Base-by-base conservation (phyloP, 2,113 vertebrate species). In the Nestor notabilis region DNA sequence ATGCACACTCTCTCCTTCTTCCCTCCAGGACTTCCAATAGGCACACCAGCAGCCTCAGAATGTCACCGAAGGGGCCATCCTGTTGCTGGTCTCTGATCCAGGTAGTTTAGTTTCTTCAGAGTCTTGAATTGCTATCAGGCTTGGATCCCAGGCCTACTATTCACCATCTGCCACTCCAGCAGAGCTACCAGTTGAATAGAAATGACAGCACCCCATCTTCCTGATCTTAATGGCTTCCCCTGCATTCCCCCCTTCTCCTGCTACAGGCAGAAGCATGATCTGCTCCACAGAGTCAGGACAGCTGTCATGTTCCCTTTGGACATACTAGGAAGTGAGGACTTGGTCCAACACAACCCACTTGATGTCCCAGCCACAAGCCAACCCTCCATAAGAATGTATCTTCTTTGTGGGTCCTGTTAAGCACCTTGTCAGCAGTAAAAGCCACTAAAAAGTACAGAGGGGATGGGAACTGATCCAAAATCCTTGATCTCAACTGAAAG, bases 361-460 rank as follows among this genome's bases (percentile, higher is more conserved):
- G 20, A 89, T 33, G 13, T 56, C 39, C 39, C 35, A 85, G 68
- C 24, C 53, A 83, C 14, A 6, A 76, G 52, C 29, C 63, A 88
- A 53, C 11, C 11, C 25, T 70, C 53, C 0, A 0, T 41, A 63
- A 82, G 55, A 82, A 78, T 3, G 0, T 4, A 49, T 55, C n/a
- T 78, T 33, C 31, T 91, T 79, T 66, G 27, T 17, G 23, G 27
- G 23, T 81, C 53, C 23, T 23, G 7, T 77, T 76, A n/a, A 66
- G 76, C 47, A 56, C 70, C 70, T 25, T 55, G 33, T 63, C 69
- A 87, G 39, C 43, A 89, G 55, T 65, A 58, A 58, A 35, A 58
- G 35, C 56, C 15, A 77, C 17, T 46, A 56, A 64, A 64, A 17
- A 75, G 13, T 29, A 78, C 19, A 50, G 43, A 68, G 71, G 12